Evolutionary conservation across 2,888 invertebrate species (phyloP).

Genomic region (Rhamnusium bicolor): DNA sequence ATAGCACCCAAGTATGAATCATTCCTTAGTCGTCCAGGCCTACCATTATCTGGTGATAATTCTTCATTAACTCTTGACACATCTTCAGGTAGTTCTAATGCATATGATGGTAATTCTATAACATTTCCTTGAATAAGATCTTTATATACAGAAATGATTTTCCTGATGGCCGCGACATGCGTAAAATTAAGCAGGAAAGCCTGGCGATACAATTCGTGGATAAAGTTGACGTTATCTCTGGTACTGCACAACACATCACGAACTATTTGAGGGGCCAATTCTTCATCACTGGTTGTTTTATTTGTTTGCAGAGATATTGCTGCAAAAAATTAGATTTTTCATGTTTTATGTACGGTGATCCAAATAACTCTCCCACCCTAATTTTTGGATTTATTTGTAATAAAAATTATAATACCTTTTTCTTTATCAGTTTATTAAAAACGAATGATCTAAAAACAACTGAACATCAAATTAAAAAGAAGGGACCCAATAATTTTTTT

Average conservation of each 20-base stretch:
- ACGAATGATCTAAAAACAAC: too few species aligned
- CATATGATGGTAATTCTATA: slow-evolving; percentile 85
- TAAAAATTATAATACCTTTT: too few species aligned
- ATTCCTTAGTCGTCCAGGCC: slow-evolving; percentile 78
- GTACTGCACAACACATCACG: slow-evolving; percentile 90
- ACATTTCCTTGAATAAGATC: slow-evolving; percentile 94
- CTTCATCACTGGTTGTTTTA: slow-evolving; percentile 68
- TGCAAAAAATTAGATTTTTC: slow-evolving; percentile 50
- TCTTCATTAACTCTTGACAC: slow-evolving; percentile 55
- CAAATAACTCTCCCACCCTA: too few species aligned
- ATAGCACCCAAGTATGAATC: slow-evolving; percentile 91
- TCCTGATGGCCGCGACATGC: slow-evolving; percentile 89
- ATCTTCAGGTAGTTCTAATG: slow-evolving; percentile 79
- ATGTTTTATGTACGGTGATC: not conserved
- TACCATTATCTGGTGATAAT: slow-evolving; percentile 35
- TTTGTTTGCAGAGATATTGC: slow-evolving; percentile 66
- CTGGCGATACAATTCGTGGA: slow-evolving; percentile 94
- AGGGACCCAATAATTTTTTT: too few species aligned
- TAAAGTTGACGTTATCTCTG: slow-evolving; percentile 93
- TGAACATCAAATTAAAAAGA: too few species aligned
- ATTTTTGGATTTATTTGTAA: too few species aligned
- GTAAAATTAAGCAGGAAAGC: slow-evolving; percentile 90
- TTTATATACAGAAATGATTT: slow-evolving; percentile 93
- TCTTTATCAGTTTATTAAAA: too few species aligned
- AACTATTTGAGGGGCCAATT: slow-evolving; percentile 78